phyloP scores from a whole-genome alignment of 2,113 vertebrate species.

The Leucosticte australis region DNA sequence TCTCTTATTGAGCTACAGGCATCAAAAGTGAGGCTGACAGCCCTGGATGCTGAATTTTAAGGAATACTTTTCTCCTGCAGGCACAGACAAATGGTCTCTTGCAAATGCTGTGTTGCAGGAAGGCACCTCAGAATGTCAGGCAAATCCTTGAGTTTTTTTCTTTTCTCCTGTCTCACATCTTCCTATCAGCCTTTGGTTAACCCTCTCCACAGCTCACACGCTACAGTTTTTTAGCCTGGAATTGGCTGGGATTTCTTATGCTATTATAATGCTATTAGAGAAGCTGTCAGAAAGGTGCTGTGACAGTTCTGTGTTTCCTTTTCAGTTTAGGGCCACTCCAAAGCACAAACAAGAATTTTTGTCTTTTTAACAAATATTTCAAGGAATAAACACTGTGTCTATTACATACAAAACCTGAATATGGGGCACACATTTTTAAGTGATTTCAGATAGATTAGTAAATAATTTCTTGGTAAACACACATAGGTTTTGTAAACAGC shows the following conservation, averaged over 20 bases:
- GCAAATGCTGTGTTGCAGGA: neutral
- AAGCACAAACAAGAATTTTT: neutral
- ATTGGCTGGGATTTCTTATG: neutral
- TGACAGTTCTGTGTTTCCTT: neutral
- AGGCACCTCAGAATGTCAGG: neutral
- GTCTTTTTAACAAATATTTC: neutral
- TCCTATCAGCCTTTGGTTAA: neutral
- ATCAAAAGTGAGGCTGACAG: slow-evolving; percentile 43
- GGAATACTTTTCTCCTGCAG: slow-evolving; percentile 28
- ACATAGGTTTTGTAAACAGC: neutral
- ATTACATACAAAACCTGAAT: neutral
- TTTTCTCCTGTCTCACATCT: slow-evolving; percentile 2
- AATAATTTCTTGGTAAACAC: neutral
- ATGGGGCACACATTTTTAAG: neutral
- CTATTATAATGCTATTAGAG: neutral
- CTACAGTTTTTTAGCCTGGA: neutral
- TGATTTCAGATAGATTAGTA: neutral
- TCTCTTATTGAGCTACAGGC: slow-evolving; percentile 30
- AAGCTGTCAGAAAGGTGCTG: neutral
- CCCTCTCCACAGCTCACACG: neutral
- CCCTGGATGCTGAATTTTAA: slow-evolving; percentile 24
- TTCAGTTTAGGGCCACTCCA: neutral
- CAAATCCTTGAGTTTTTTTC: neutral
- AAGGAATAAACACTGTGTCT: neutral
- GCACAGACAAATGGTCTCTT: neutral